Percentiles rank a stretch among this genome's conserved stretches.
Evolutionary conservation across 1,140 invertebrate species (phyloP).

Genomic region (Heliconius eleuchia): DNA sequence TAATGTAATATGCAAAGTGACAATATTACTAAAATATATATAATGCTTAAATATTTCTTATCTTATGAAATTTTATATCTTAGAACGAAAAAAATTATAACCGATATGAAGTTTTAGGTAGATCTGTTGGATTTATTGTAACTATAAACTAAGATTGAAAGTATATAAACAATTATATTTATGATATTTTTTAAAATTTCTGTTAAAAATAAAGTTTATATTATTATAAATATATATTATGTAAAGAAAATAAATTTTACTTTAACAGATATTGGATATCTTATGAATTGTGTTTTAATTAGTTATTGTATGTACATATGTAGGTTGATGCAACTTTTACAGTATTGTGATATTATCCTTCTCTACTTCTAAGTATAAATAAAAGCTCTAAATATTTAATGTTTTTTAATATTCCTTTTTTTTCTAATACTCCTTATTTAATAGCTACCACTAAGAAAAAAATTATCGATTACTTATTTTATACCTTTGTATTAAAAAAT

Average conservation of each 20-base stretch:
- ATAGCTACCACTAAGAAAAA: no score
- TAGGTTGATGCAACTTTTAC: neutral
- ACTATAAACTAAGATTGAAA: neutral
- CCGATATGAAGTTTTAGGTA: neutral
- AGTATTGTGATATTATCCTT: neutral
- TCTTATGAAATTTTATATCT: conserved; percentile 4
- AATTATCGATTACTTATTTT: no score
- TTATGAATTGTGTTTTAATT: neutral
- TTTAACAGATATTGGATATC: neutral
- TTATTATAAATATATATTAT: no score
- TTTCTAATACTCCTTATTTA: neutral
- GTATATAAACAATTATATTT: no score
- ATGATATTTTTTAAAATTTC: neutral
- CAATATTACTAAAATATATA: conserved; percentile 18
- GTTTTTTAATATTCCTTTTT: neutral
- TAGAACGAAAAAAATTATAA: neutral
- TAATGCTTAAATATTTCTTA: neutral
- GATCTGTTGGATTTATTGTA: neutral
- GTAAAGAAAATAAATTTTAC: neutral
- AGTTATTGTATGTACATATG: neutral
- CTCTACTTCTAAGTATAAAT: neutral
- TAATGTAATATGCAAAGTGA: conserved; percentile 14
- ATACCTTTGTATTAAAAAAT: no score
- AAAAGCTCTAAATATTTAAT: neutral
- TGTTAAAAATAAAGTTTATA: neutral